A percentile compares a stretch with the other conserved stretches of the same genome.
Conservation (phyloP, 1,140 invertebrate species). For the Zaprionus africanus region DNA sequence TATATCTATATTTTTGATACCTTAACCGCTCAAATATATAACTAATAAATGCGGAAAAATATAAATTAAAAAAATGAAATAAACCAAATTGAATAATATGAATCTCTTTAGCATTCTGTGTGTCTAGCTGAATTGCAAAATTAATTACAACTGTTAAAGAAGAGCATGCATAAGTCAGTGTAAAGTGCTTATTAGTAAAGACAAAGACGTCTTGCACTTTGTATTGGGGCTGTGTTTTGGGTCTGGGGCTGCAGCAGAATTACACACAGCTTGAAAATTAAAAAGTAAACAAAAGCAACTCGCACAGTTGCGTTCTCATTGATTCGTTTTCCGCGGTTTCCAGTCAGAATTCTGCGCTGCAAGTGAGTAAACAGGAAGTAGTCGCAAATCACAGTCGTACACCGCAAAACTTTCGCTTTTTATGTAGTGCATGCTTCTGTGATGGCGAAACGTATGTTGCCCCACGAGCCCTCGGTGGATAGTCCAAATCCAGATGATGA, state of each 20-base stretch:
- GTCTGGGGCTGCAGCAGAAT: constrained; percentile 40
- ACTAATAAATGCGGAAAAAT: background rate
- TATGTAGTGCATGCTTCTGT: constrained; percentile 70
- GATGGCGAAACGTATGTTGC: constrained; percentile 70
- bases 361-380: constrained; percentile 47
- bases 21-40: background rate
- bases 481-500: constrained; percentile 68
- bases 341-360: background rate
- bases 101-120: background rate
- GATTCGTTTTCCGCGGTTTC: background rate
- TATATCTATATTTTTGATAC: background rate
- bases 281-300: constrained; percentile 23
- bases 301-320: background rate
- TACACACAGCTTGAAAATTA: constrained; percentile 26
- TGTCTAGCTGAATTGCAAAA: background rate
- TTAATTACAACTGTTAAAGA: background rate
- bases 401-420: constrained; percentile 19
- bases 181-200: constrained; percentile 6
- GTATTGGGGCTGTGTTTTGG: constrained; percentile 28
- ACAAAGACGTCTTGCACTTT: constrained; percentile 52
- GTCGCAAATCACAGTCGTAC: background rate
- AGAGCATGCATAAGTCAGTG: constrained; percentile 26
- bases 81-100: background rate
- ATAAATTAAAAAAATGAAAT: background rate
- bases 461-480: constrained; percentile 64